Conservation (phyloP, 2,113 vertebrate species). For the Amblyornis subalaris region DNA sequence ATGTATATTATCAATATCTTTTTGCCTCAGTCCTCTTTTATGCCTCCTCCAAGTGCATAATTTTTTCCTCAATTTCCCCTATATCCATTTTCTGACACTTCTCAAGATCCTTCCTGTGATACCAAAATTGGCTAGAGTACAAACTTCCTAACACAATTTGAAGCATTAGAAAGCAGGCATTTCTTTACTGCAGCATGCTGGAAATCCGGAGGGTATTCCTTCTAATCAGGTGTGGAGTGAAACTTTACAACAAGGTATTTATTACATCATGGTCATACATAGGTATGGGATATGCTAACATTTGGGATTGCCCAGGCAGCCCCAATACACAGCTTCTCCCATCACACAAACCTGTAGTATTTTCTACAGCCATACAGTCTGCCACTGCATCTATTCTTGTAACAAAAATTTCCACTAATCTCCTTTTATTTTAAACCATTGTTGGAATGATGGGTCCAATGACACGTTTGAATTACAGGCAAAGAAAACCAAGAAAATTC, state of each 20-base stretch:
- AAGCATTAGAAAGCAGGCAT: neutral
- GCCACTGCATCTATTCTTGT: neutral
- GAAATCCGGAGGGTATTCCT: too few relatives aligned
- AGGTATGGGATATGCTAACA: too few relatives aligned
- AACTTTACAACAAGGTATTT: too few relatives aligned
- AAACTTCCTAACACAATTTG: neutral
- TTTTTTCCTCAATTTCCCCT: neutral
- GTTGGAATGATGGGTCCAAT: neutral
- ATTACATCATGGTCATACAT: too few relatives aligned
- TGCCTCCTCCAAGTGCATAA: neutral
- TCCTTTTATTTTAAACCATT: neutral
- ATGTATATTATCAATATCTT: neutral
- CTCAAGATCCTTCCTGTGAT: neutral
- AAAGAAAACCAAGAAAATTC: neutral
- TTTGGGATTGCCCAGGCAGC: too few relatives aligned
- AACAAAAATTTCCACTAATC: neutral
- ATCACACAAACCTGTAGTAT: neutral
- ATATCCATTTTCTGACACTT: neutral
- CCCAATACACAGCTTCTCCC: neutral
- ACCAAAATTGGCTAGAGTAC: neutral
- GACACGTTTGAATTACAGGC: rapidly evolving
- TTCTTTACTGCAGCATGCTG: neutral
- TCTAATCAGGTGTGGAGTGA: too few relatives aligned
- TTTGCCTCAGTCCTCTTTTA: neutral
- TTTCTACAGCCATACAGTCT: neutral